Evolutionary conservation across 2,888 invertebrate species (phyloP), one percentile per base, ranked within the genome.

Genomic region (Fragum sueziense): DNA sequence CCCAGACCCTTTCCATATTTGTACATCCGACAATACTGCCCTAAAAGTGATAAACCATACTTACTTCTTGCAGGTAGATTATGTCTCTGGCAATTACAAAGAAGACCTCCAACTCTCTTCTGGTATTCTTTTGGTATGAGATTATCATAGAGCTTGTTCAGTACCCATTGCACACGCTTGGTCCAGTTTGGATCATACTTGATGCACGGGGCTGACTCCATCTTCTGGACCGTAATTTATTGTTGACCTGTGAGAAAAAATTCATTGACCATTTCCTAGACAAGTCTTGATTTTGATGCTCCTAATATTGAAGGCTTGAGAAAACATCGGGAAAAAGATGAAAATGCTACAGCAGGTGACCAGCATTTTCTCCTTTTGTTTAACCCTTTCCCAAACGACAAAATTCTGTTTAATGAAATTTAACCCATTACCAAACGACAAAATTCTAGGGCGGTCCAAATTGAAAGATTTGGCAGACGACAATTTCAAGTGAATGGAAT

Each of bases 41-140:
- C n/a, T n/a, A n/a, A n/a, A n/a, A n/a, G n/a, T n/a, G n/a, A n/a
- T 14, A 25, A 59, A 37, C 22, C 25, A 4, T 7, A 65, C 65
- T 65, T 41, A 65, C 65, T 27, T 41, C 65, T 37, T 22, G 41
- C 25, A 27, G 65, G 65, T 27, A 41, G 25, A 37, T 41, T n/a
- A 25, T 33, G 22, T 20, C 34, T 52, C 20, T 34, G 33, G 34
- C 70, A 70, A 11, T 52, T 70, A 54, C 70, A 70, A 25, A 70
- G 34, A 22, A 54, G 22, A 17, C 17, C 54, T 4, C 33, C 29
- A 11, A 57, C 52, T 20, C 70, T 52, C n/a, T 34, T 52, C 22
- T 33, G 25, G 25, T 70, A 57, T 22, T 52, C 22, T 20, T 54
- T 52, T 3, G 52, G 54, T 25, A 70, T 70, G 14, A 70, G 22